Conservation (phyloP, 2,888 invertebrate species). For the Eumacrocentrus americanus region DNA sequence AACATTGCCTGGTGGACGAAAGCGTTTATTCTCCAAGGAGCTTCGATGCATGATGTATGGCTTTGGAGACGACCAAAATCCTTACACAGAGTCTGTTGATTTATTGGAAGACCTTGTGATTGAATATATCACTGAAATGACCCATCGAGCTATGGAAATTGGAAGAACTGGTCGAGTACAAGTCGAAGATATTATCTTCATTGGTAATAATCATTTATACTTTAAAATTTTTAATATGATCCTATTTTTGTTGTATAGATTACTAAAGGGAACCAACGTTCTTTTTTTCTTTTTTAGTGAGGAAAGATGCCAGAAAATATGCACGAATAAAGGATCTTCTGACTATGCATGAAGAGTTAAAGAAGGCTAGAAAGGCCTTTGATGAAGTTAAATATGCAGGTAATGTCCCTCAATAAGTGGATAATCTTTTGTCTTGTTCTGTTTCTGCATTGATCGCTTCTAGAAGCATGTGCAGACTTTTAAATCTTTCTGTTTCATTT, state of each 20-base stretch:
- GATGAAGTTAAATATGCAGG: conserved; percentile 98
- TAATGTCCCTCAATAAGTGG: conserved; percentile 62
- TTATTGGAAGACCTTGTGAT: conserved; percentile 96
- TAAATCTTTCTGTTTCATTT: conserved; percentile 5
- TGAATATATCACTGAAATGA: conserved; percentile 96
- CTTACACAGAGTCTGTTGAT: conserved; percentile 98
- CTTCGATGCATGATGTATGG: conserved; percentile 99
- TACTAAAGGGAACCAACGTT: neutral
- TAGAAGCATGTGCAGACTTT: conserved; percentile 22
- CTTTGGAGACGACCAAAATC: conserved; percentile 99
- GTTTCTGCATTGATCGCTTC: conserved; percentile 28
- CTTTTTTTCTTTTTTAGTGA: conserved; percentile 69
- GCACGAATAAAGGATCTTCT: conserved; percentile 95
- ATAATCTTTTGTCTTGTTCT: conserved; percentile 25
- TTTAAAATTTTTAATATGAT: neutral
- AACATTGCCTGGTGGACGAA: conserved; percentile 71
- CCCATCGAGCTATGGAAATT: conserved; percentile 93
- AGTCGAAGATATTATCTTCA: conserved; percentile 96
- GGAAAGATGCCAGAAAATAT: conserved; percentile 96
- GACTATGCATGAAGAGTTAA: conserved; percentile 98
- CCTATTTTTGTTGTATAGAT: neutral
- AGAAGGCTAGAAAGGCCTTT: conserved; percentile 98
- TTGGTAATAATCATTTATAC: conserved; percentile 46
- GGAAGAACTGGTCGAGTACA: conserved; percentile 95
- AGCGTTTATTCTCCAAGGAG: conserved; percentile 89